Base-by-base conservation (phyloP, 2,113 vertebrate species). In the Plotosus lineatus region DNA sequence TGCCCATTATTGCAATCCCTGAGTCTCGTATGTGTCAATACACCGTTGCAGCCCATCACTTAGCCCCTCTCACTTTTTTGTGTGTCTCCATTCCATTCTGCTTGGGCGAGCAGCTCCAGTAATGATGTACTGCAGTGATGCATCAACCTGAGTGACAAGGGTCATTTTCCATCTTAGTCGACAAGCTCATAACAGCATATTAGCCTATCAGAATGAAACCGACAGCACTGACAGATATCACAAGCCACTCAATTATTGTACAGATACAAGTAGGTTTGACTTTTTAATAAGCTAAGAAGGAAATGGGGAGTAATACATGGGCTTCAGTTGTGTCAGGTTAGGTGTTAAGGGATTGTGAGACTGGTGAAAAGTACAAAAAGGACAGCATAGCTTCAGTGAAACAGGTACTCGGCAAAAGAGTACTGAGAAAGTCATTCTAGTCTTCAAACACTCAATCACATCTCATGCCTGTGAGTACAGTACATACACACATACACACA, bases 141-240 rank as follows among this genome's bases (percentile, higher is more conserved):
- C 33, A 53, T 55, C 51, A 40, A 75, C 56, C 33, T 81, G 81
- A 85, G 75, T 76, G 86, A 83, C 75, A 79, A 78, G 83, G 81
- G 75, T 83, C 81, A 78, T 82, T 87, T 81, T 85, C 78, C n/a
- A 60, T 80, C 58, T 48, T 66, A 81, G 50, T 66, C 40, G 61
- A 82, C 71, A 40, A 84, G 51, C 77, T 86, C 83, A 40, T 68
- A 74, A 75, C 50, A 26, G 26, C 51, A 80, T 75, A 82, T 80
- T 77, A 84, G 77, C 65, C 53, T 26, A 56, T 60, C 53, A n/a
- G 71, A 85, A 83, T 80, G 66, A 68, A 83, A 77, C 81, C 72
- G 79, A 84, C 75, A 83, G 66, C 78, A 42, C 55, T 53, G 79
- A 78, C 78, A 63, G 81, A 78, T 71, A 77, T 86, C 56, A 58